Evolutionary conservation across 1,140 invertebrate species (phyloP), one percentile per base, ranked within the genome.

Genomic region (Atopsyche davidsoni): DNA sequence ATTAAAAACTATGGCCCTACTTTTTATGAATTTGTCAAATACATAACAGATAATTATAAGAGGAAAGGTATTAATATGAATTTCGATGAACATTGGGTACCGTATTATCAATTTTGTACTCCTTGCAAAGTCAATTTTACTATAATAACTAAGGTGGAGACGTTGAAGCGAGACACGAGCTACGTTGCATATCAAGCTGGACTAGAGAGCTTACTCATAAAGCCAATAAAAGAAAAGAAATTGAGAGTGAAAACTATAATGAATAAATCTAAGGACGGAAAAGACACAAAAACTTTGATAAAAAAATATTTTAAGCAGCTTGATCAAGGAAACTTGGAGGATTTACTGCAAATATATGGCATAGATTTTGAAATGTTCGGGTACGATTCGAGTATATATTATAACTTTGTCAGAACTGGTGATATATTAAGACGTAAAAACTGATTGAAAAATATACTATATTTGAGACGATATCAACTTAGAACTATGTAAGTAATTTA

Each of bases 1-100:
- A 65, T 68, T 13, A 65, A 64, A 59, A 62, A 69, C 60, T 61
- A 58, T 55, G 70, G 83, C 60, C 77, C 85, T 58, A 69, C 85
- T 55, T 72, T 92, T 79, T 75, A 68, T 57, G 69, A 90, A 79
- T 80, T 91, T 76, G 73, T 83, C 67, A 59, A 74, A 34, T 81
- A 81, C 56, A 70, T 84, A 28, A 76, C 75, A 9, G 58, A 70
- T 28, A 70, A 72, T 46, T 60, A 78, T 49, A 70, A 66, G 41
- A 60, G 60, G 1, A 62, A 58, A 38, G 65, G 59, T 38, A 65
- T 58, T 38, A 58, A 53, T 3, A 56, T 65, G 14, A 68, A 62
- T 19, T 81, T 78, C 51, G 79, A 84, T 54, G 82, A 83, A 58
- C 86, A 89, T 62, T 89, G 86, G 86, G 78, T 80, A 14, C 83